Percentiles rank a stretch among this genome's conserved stretches.
These are phyloP conservation scores for Pteruthius melanotis DNA, from an alignment of 2,113 vertebrate species.

Conservation along the genomic window DNA sequence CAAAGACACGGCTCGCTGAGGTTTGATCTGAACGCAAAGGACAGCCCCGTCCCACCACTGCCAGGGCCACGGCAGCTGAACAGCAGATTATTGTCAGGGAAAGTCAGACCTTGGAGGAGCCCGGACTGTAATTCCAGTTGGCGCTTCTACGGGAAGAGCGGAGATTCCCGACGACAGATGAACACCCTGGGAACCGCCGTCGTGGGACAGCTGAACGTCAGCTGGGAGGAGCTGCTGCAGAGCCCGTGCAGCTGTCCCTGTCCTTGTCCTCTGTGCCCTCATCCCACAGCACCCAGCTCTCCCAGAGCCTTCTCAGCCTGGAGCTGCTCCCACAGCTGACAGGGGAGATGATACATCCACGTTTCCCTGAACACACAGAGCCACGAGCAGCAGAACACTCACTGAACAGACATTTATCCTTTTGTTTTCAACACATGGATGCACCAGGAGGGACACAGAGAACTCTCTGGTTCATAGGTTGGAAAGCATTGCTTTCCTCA, in stretches of 20 bases:
- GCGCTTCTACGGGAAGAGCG: background rate
- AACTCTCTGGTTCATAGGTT: background rate
- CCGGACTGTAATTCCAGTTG: background rate
- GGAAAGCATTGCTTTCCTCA: background rate
- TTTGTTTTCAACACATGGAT: background rate
- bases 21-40: background rate
- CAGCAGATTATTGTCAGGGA: background rate
- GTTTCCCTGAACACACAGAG: background rate
- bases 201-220: background rate
- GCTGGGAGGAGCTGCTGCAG: background rate
- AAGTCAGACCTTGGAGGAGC: background rate
- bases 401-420: background rate
- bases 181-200: background rate
- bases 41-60: background rate
- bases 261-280: background rate
- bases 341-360: accelerated
- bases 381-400: background rate
- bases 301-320: background rate
- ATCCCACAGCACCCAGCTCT: background rate
- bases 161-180: background rate
- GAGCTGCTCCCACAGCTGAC: background rate
- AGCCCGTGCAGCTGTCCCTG: background rate
- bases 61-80: background rate
- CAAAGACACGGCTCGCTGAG: background rate
- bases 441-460: background rate